Conservation (phyloP, 2,797 vertebrate genomes). For the Ibycter americanus region DNA sequence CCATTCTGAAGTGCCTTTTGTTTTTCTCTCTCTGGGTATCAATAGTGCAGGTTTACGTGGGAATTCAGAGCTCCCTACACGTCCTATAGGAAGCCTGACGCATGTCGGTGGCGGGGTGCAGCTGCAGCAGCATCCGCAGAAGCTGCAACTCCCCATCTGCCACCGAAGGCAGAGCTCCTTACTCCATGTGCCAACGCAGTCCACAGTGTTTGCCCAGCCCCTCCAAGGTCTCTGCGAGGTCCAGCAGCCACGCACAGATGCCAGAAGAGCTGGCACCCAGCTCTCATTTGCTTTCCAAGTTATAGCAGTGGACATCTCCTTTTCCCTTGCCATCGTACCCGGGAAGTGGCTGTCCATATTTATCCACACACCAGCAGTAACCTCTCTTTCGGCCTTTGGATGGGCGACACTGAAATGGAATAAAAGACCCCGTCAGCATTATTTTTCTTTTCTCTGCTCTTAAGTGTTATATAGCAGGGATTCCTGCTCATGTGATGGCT, state of each 20-base stretch:
- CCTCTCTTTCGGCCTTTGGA: constrained; percentile 94
- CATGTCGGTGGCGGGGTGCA: constrained; percentile 17
- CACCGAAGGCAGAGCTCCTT: not conserved
- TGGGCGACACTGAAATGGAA: constrained; percentile 86
- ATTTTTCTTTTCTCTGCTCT: not conserved
- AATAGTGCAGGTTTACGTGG: constrained; percentile 80
- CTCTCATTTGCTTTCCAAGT: constrained; percentile 77
- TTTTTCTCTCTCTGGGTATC: constrained; percentile 49
- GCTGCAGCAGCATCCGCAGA: constrained; percentile 8
- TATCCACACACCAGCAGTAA: constrained; percentile 97
- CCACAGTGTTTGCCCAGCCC: constrained; percentile 46
- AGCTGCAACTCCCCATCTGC: not conserved
- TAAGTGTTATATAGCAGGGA: not conserved
- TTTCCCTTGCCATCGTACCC: constrained; percentile 84
- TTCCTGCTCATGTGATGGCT: not conserved
- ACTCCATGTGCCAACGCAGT: not conserved
- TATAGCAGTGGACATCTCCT: constrained; percentile 86
- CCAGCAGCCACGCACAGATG: constrained; percentile 30
- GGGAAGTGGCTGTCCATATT: constrained; percentile 90
- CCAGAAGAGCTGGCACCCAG: not conserved
- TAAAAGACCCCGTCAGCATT: not conserved
- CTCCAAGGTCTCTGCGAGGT: constrained; percentile 67
- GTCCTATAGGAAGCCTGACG: constrained; percentile 52
- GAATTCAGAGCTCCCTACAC: constrained; percentile 60
- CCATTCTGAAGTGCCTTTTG: constrained; percentile 62